These are phyloP conservation scores for Erythrolamprus reginae DNA, from an alignment of 2,113 vertebrate genomes.

Conservation along the genomic window DNA sequence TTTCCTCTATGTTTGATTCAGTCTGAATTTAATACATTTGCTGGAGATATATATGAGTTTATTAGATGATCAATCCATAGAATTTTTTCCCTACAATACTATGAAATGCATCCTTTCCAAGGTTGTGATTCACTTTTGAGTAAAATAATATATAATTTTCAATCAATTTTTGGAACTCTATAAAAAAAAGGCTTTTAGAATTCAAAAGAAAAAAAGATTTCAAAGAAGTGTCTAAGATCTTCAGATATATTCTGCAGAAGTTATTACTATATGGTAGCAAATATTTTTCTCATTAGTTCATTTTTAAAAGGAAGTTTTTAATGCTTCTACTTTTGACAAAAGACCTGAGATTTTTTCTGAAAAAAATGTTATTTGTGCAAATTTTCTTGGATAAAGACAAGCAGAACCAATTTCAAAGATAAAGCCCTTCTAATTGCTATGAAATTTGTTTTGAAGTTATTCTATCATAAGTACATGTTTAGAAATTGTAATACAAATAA, in stretches of 20 bases:
- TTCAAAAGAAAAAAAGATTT: background rate
- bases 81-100: background rate
- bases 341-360: background rate
- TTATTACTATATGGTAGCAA: background rate
- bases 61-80: background rate
- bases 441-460: background rate
- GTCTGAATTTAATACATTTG: background rate
- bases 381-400: background rate
- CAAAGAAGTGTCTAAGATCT: background rate
- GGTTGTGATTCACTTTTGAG: background rate
- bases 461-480: background rate
- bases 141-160: constrained; percentile 8
- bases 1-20: background rate
- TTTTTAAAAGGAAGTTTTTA: background rate
- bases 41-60: background rate
- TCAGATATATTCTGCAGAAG: background rate
- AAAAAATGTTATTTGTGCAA: background rate
- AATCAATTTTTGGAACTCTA: constrained; percentile 23
- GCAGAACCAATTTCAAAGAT: background rate
- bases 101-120: background rate
- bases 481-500: background rate
- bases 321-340: background rate
- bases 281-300: background rate
- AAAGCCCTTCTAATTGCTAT: background rate
- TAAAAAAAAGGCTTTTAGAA: constrained; percentile 2